Base-by-base conservation (phyloP, 1,140 invertebrate species). In the Macrocentrus cingulum region DNA sequence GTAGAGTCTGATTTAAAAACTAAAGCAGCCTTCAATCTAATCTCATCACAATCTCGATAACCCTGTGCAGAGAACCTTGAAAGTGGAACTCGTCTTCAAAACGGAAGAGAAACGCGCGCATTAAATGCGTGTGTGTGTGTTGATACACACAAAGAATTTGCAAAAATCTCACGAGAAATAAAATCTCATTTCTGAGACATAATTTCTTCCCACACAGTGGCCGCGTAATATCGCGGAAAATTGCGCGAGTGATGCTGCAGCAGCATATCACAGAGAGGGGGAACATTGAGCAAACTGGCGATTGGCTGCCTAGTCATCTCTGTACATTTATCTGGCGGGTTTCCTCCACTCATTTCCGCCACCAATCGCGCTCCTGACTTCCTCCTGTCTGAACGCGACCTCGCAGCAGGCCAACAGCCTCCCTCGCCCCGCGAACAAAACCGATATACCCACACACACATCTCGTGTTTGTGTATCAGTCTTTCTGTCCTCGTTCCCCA, bases 21-120 rank as follows among this genome's bases (percentile, higher is more conserved):
- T 29, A 18, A 16, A 44, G n/a, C 45, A 39, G n/a, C 54, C 54
- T 56, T 56, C 44, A 44, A 56, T 56, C 36, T 48, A 36, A 19
- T 48, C 29, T 56, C 41, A 44, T 36, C 25, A 36, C 15, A 34
- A 56, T 56, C 54, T 56, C 52, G 37, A 55, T 60, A 60, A 60
- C 59, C 59, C 53, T 60, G 32, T 39, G 25, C 37, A 32, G 37
- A 42, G 59, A 61, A 61, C 59, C 59, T 61, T 61, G 48, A 56
- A 61, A 56, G 59, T 50, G 41, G 53, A 41, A 51, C 46, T 60
- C 23, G 34, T 56, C n/a, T 22, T 49, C 19, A 19, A 25, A 46
- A 45, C 49, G 53, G 53, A 61, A 61, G 59, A 61, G 59, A 61
- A 61, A 61, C 46, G 34, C 55, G 34, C 34, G 20, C 15, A 13